Evolutionary conservation across 2,888 invertebrate genomes (phyloP).

Genomic region (Periphyllus acericola): DNA sequence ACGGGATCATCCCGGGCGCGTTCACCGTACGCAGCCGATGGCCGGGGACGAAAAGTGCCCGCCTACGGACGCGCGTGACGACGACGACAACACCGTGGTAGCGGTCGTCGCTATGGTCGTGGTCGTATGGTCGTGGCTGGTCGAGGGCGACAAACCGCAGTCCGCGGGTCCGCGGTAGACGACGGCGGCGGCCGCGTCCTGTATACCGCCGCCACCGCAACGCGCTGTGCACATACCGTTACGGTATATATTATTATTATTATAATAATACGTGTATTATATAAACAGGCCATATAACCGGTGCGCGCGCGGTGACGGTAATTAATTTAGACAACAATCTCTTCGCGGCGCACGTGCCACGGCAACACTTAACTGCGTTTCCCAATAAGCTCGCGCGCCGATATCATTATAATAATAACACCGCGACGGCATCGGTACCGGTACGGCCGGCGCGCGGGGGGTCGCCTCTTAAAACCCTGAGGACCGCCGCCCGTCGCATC

Average conservation of each 20-base stretch:
- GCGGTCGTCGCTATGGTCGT: background rate
- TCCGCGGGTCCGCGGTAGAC: too few relatives aligned
- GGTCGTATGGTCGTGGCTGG: too few relatives aligned
- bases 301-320: background rate
- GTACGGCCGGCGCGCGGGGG: background rate
- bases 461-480: background rate
- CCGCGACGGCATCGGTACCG: background rate
- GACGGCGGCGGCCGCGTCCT: too few relatives aligned
- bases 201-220: too few relatives aligned
- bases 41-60: background rate
- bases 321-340: conserved; percentile 57
- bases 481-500: background rate
- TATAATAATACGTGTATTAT: too few relatives aligned
- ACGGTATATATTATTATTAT: too few relatives aligned
- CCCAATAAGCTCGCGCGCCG: conserved; percentile 25
- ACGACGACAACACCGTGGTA: background rate
- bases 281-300: background rate
- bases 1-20: background rate
- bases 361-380: conserved; percentile 58
- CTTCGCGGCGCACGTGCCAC: conserved; percentile 46
- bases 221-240: too few relatives aligned
- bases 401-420: background rate
- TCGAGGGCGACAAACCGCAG: too few relatives aligned
- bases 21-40: too few relatives aligned
- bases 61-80: background rate